Evolutionary conservation across 2,797 vertebrate species (phyloP).

Genomic region (Schizothorax lantsangensis): DNA sequence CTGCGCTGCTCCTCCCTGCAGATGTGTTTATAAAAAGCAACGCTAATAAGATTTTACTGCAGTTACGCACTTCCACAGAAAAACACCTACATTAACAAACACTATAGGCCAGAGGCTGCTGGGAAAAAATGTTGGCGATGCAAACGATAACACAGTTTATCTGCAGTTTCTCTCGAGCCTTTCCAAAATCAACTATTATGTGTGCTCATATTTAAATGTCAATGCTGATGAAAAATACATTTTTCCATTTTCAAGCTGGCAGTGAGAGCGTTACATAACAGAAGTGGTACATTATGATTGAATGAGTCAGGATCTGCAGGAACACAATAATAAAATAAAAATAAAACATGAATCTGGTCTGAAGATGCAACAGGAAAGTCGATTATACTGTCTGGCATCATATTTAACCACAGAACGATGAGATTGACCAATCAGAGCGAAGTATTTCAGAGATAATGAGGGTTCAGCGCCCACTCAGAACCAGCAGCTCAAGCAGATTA

Average conservation of each 20-base stretch:
- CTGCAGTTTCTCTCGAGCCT: conserved; percentile 60
- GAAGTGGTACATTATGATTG: not conserved
- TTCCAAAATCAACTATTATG: conserved; percentile 69
- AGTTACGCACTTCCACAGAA: conserved; percentile 50
- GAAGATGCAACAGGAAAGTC: not conserved
- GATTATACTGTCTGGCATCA: not conserved
- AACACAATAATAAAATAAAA: not conserved
- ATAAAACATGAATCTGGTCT: not conserved
- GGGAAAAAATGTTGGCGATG: conserved; percentile 59
- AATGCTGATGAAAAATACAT: not conserved
- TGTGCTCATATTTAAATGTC: not conserved
- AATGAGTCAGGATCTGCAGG: not conserved
- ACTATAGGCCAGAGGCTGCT: conserved; percentile 47
- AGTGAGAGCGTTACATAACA: not conserved
- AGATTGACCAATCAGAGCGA: not conserved
- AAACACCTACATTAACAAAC: conserved; percentile 56
- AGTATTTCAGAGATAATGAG: not conserved
- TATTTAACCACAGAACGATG: not conserved
- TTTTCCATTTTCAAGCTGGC: not conserved
- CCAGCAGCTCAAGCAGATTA: conserved; percentile 7
- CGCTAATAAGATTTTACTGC: conserved; percentile 22
- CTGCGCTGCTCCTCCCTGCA: not conserved
- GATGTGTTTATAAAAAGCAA: conserved; percentile 27
- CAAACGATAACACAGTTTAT: conserved; percentile 66
- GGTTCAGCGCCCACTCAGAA: not conserved